phyloP scores from a whole-genome alignment of 2,888 invertebrate species.

The Biston stratarius region DNA sequence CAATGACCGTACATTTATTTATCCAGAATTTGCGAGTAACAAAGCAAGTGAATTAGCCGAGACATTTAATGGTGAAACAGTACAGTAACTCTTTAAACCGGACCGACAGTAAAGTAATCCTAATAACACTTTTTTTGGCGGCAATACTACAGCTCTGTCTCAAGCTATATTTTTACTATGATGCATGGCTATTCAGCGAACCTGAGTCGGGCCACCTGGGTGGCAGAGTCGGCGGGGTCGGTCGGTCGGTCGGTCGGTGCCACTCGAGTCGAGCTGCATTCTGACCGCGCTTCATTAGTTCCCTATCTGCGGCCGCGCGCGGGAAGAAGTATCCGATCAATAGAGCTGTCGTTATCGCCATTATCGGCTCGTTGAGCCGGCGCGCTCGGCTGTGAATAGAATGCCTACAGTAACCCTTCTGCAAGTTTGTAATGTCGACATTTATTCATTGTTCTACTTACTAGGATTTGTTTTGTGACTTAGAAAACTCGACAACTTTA shows the following conservation, averaged over 20 bases:
- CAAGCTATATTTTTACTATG: neutral
- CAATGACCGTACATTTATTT: too few relatives aligned
- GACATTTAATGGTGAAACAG: too few relatives aligned
- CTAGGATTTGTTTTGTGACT: slow-evolving; percentile 2
- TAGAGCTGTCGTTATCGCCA: slow-evolving; percentile 49
- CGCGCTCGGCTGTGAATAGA: slow-evolving; percentile 33
- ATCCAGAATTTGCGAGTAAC: too few relatives aligned
- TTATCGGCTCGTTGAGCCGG: slow-evolving; percentile 41
- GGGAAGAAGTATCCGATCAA: slow-evolving; percentile 50
- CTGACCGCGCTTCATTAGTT: slow-evolving; percentile 55
- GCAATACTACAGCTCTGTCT: neutral
- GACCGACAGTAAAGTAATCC: too few relatives aligned
- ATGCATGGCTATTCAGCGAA: neutral
- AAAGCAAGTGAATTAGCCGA: too few relatives aligned
- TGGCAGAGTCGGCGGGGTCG: neutral
- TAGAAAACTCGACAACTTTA: neutral
- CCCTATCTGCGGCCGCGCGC: slow-evolving; percentile 49
- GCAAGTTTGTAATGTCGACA: slow-evolving; percentile 27
- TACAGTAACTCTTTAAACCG: too few relatives aligned
- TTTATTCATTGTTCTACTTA: slow-evolving; percentile 26
- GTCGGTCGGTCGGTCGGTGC: neutral
- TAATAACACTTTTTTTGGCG: too few relatives aligned
- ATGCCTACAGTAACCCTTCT: slow-evolving; percentile 27
- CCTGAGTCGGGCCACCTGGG: neutral
- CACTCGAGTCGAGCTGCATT: slow-evolving; percentile 28